Conservation (phyloP, 1,140 invertebrate genomes). For the Drosophila asahinai region DNA sequence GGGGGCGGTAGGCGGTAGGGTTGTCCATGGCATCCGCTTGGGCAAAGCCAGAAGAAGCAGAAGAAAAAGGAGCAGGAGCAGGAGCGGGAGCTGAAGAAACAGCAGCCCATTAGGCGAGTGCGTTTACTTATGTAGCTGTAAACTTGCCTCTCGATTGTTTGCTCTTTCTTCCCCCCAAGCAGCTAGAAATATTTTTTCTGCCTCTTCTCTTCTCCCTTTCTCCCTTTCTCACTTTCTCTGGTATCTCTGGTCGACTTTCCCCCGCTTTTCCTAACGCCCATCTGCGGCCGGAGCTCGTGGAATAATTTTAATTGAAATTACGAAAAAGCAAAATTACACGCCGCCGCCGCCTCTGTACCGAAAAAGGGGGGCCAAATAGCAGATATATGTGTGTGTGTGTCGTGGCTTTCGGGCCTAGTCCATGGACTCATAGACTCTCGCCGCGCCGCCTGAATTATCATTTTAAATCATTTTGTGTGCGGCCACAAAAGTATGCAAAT, state of each 20-base stretch:
- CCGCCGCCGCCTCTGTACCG: slow-evolving; percentile 11
- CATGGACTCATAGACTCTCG: slow-evolving; percentile 4
- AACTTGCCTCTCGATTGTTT: slow-evolving; percentile 74
- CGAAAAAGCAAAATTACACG: slow-evolving; percentile 68
- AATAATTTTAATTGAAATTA: slow-evolving; percentile 83
- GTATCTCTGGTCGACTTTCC: neutral
- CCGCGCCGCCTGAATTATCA: slow-evolving; percentile 59
- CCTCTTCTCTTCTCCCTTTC: neutral
- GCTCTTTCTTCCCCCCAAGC: slow-evolving; percentile 42
- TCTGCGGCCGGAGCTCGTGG: slow-evolving; percentile 51
- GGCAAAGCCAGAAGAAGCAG: neutral
- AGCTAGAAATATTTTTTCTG: slow-evolving; percentile 39
- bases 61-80: slow-evolving; percentile 6
- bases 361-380: slow-evolving; percentile 12
- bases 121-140: slow-evolving; percentile 77
- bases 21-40: slow-evolving; percentile 10
- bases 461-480: slow-evolving; percentile 78
- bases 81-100: slow-evolving; percentile 26
- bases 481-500: slow-evolving; percentile 75
- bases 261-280: neutral
- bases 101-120: slow-evolving; percentile 73
- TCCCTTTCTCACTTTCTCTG: no score
- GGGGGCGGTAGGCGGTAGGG: slow-evolving; percentile 1
- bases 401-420: slow-evolving; percentile 5
- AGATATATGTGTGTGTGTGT: slow-evolving; percentile 10